phyloP scores from a whole-genome alignment of 2,113 vertebrate genomes.

The Vidua chalybeata region DNA sequence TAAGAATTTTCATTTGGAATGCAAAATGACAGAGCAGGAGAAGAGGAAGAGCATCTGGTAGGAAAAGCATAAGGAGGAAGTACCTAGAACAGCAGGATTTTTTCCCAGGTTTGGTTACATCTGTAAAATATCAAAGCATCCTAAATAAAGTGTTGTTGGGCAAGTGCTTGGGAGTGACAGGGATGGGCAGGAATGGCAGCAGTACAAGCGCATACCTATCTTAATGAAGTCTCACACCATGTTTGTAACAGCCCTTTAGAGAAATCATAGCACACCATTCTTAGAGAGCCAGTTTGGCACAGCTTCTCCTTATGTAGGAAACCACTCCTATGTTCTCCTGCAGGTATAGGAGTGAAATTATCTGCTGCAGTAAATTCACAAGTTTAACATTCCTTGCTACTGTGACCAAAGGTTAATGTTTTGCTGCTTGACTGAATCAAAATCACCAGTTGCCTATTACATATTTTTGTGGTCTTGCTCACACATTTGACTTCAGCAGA shows the following conservation, averaged over 20 bases:
- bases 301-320: not conserved
- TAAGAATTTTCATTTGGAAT: not conserved
- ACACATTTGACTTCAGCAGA: not conserved
- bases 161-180: not conserved
- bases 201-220: not conserved
- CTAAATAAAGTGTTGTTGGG: not conserved
- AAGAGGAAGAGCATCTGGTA: not conserved
- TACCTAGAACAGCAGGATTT: not conserved
- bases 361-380: slow-evolving; percentile 10
- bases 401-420: slow-evolving; percentile 52
- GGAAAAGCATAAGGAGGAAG: not conserved
- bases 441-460: slow-evolving; percentile 19
- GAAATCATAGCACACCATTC: not conserved
- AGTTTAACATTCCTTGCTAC: slow-evolving; percentile 11
- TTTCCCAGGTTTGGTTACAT: not conserved
- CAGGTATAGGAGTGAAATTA: not conserved
- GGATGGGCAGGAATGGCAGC: not conserved
- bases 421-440: slow-evolving; percentile 20
- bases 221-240: not conserved
- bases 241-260: not conserved
- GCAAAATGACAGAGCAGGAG: not conserved
- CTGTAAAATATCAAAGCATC: not conserved
- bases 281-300: not conserved
- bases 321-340: not conserved
- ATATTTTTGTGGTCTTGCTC: not conserved